These are phyloP conservation scores for Ahaetulla prasina DNA, from an alignment of 2,113 vertebrate genomes.

Conservation along the genomic window DNA sequence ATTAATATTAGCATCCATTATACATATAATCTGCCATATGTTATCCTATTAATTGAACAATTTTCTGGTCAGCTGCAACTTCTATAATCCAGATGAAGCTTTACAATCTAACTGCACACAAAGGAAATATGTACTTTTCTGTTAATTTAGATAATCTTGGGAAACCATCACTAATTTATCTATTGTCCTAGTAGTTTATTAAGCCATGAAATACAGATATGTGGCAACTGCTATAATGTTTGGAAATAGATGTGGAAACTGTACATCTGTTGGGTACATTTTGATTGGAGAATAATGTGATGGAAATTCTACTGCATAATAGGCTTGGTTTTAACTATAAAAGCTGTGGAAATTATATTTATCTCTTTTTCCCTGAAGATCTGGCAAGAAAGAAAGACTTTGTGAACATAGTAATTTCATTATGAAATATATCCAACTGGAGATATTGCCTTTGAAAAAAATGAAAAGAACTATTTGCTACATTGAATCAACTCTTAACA, in stretches of 20 bases:
- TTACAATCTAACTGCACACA: slow-evolving; percentile 16
- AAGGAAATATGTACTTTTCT: neutral
- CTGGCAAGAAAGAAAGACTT: neutral
- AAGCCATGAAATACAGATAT: neutral
- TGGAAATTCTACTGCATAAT: neutral
- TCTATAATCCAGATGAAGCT: slow-evolving; percentile 4
- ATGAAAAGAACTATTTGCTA: neutral
- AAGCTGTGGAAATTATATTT: neutral
- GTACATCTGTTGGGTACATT: neutral
- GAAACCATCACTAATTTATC: accelerated
- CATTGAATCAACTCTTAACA: neutral
- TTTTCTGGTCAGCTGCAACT: slow-evolving; percentile 32
- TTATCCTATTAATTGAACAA: slow-evolving; percentile 36
- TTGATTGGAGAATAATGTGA: neutral
- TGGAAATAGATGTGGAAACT: neutral
- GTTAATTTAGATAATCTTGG: neutral
- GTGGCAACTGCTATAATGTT: neutral
- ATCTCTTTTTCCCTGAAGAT: neutral
- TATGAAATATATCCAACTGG: neutral
- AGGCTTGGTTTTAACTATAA: neutral
- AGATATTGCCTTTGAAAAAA: neutral
- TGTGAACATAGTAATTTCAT: neutral
- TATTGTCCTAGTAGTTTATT: neutral
- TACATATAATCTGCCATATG: slow-evolving; percentile 4
- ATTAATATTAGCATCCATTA: slow-evolving; percentile 42